Conservation (phyloP, 2,888 invertebrate species). For the Lissonota sp. region DNA sequence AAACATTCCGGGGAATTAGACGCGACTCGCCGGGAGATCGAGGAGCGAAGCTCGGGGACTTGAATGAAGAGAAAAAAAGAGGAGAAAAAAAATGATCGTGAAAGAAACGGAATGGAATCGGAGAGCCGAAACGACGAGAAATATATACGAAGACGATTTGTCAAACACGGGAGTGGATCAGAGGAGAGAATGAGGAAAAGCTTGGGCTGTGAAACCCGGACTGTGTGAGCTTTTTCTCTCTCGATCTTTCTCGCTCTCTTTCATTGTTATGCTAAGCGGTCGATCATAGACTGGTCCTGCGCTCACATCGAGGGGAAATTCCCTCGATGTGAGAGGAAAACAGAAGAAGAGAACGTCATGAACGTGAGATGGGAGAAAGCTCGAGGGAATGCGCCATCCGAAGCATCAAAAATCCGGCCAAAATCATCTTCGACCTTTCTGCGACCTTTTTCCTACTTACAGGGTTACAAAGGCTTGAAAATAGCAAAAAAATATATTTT, state of each 20-base stretch:
- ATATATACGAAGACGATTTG: constrained; percentile 77
- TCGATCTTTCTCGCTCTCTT: constrained; percentile 57
- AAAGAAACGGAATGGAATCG: constrained; percentile 50
- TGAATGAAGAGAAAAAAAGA: constrained; percentile 21
- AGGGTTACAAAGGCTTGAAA: too few species aligned
- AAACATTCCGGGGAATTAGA: constrained; percentile 83
- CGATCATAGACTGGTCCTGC: constrained; percentile 72
- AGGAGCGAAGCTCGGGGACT: constrained; percentile 30
- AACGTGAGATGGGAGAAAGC: constrained; percentile 64
- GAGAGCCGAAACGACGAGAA: constrained; percentile 70
- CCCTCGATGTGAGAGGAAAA: background rate
- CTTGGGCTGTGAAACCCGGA: too few species aligned
- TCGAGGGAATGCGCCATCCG: constrained; percentile 74
- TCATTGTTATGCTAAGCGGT: constrained; percentile 79
- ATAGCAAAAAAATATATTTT: too few species aligned
- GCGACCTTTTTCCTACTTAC: too few species aligned
- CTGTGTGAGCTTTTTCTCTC: background rate
- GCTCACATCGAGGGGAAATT: constrained; percentile 2
- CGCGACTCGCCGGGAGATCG: constrained; percentile 76
- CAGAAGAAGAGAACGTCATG: constrained; percentile 62
- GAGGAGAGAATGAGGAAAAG: constrained; percentile 10
- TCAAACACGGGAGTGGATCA: constrained; percentile 77
- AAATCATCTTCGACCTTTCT: constrained; percentile 28
- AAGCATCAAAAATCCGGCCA: constrained; percentile 75
- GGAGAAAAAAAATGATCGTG: constrained; percentile 26